Evolutionary conservation across 1,140 invertebrate species (phyloP), one percentile per base, ranked within the genome.

Genomic region (Teleopsis dalmanni): DNA sequence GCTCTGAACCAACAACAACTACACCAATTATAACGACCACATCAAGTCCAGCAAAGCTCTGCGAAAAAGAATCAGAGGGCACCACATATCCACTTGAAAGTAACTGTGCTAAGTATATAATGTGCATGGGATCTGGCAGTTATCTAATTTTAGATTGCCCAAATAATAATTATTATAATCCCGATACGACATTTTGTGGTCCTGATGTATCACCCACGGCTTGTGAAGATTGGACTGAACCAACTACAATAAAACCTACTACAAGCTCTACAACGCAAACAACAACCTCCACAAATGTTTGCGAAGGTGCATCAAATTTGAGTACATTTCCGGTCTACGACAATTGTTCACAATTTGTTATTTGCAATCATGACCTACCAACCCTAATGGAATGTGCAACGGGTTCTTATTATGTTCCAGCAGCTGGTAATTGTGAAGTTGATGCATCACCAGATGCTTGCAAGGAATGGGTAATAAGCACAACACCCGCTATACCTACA

Each of bases 341-440:
- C n/a, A n/a, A n/a, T n/a, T n/a, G n/a, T n/a, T n/a, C n/a, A n/a
- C n/a, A n/a, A n/a, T n/a, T n/a, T n/a, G n/a, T n/a, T n/a, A n/a
- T 38, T 47, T 9, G n/a, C n/a, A n/a, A n/a, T n/a, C n/a, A n/a
- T n/a, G n/a, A n/a, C n/a, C n/a, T n/a, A n/a, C n/a, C n/a, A n/a
- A 9, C 14, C 4, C 9, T 62, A 9, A 50, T 53, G 10, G 35
- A 37, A 9, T 65, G 62, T 41, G 54, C 59, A 2, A 47, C 37
- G 11, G 57, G 57, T 10, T 49, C 51, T 2, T 65, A 57, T 13
- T 65, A 50, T 10, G 56, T 65, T 61, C 60, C 62, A 1, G 45
- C 38, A 6, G 41, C 55, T 3, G 48, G 46, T 1, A 25, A 41
- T 4, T 65, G 62, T 33, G 62, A 51, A 0, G 51, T 51, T 3